Evolutionary conservation across 2,888 invertebrate species (phyloP).

Genomic region (Agonum fuliginosum): DNA sequence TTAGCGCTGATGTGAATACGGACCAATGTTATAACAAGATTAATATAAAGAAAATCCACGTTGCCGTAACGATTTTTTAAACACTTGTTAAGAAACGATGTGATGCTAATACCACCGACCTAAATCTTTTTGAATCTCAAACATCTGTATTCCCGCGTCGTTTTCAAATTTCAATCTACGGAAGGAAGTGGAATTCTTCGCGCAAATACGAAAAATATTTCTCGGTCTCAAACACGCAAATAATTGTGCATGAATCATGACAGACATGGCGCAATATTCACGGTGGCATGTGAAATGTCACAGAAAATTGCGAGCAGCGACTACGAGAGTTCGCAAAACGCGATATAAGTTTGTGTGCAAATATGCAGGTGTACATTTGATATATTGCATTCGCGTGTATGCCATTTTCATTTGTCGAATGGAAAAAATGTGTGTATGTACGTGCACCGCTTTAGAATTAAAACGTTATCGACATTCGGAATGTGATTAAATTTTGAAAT

Average conservation of each 20-base stretch:
- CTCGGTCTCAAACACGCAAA: slow-evolving; percentile 11
- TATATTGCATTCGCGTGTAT: slow-evolving; percentile 40
- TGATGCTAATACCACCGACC: too few species aligned
- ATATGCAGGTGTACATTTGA: slow-evolving; percentile 49
- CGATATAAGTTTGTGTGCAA: slow-evolving; percentile 46
- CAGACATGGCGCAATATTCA: slow-evolving; percentile 21
- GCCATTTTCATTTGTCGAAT: slow-evolving; percentile 30
- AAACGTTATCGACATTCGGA: slow-evolving; percentile 29
- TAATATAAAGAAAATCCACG: too few species aligned
- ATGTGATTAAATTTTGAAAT: slow-evolving; percentile 37
- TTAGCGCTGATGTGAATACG: too few species aligned
- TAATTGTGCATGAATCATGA: slow-evolving; percentile 42
- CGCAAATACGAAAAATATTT: neutral
- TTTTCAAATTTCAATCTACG: too few species aligned
- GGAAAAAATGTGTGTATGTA: slow-evolving; percentile 33
- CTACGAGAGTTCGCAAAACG: slow-evolving; percentile 18
- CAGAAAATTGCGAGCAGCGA: slow-evolving; percentile 35
- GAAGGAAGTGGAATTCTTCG: neutral
- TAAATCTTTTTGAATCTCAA: too few species aligned
- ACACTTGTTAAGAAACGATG: too few species aligned
- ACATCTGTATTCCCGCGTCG: too few species aligned
- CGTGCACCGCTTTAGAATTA: slow-evolving; percentile 19
- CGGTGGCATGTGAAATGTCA: slow-evolving; percentile 30
- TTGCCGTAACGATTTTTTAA: too few species aligned
- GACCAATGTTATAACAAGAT: too few species aligned